Evolutionary conservation across 1,140 invertebrate genomes (phyloP).

Genomic region (Microvelia longipes): DNA sequence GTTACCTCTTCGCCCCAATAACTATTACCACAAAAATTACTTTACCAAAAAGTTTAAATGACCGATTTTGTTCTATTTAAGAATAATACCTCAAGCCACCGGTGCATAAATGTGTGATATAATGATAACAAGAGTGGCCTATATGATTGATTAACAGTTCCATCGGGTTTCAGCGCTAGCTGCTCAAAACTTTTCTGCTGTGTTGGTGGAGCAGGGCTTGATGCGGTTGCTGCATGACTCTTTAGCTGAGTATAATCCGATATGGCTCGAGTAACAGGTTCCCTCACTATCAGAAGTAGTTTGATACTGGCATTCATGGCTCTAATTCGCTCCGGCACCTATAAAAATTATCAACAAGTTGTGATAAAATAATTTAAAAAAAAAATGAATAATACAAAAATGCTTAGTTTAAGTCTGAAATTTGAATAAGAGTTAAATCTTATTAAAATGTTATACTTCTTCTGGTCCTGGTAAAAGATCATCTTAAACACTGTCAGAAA

Average conservation of each 20-base stretch:
- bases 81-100: constrained; percentile 50
- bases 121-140: constrained; percentile 64
- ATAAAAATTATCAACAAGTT: constrained; percentile 2
- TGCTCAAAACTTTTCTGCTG: constrained; percentile 55
- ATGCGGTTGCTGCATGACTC: constrained; percentile 52
- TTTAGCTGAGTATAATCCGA: constrained; percentile 87
- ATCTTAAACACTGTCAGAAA: no score
- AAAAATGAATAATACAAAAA: no score
- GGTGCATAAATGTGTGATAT: constrained; percentile 65
- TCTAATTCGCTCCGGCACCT: constrained; percentile 71
- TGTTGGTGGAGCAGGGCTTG: constrained; percentile 33
- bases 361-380: no score
- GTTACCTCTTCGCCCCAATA: no score
- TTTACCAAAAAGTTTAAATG: no score
- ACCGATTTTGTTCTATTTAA: no score
- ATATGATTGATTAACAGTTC: constrained; percentile 67
- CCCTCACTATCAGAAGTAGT: constrained; percentile 82
- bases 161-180: constrained; percentile 59
- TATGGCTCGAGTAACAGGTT: constrained; percentile 87
- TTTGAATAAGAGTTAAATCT: no score
- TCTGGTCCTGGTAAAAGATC: no score
- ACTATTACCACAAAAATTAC: no score
- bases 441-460: no score
- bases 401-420: no score
- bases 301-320: constrained; percentile 88